Evolutionary conservation across 2,113 vertebrate genomes (phyloP).

Genomic region (Coptodon bakossiorum): DNA sequence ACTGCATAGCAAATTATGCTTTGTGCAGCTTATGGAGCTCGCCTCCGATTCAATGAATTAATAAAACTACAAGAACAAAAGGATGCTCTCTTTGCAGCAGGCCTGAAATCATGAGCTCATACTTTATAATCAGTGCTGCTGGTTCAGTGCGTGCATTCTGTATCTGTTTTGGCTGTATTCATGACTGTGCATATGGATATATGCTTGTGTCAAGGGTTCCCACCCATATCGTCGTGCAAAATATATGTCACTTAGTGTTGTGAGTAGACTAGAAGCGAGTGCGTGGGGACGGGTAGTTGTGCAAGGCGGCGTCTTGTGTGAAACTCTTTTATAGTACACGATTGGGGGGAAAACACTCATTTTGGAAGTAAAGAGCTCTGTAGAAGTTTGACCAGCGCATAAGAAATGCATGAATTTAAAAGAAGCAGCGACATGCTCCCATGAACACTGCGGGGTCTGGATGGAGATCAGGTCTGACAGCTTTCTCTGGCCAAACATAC

Average conservation of each 20-base stretch:
- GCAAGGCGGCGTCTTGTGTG: neutral
- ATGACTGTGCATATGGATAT: neutral
- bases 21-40: neutral
- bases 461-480: slow-evolving; percentile 29
- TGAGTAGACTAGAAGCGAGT: neutral
- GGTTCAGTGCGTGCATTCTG: neutral
- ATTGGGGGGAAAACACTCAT: neutral
- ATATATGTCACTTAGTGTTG: slow-evolving; percentile 35
- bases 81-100: neutral
- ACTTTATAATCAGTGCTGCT: neutral
- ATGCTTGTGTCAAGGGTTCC: neutral
- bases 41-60: slow-evolving; percentile 32
- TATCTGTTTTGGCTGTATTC: neutral
- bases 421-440: neutral
- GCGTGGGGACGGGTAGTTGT: neutral
- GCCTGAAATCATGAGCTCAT: neutral
- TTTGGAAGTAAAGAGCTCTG: neutral
- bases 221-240: slow-evolving; percentile 21
- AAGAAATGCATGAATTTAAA: slow-evolving; percentile 28
- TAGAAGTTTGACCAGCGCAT: neutral
- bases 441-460: neutral
- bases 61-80: slow-evolving; percentile 16
- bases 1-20: neutral
- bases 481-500: slow-evolving; percentile 4
- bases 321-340: neutral